These are phyloP conservation scores for Chymomyza procnemis DNA, from an alignment of 2,888 invertebrate genomes.

Conservation along the genomic window DNA sequence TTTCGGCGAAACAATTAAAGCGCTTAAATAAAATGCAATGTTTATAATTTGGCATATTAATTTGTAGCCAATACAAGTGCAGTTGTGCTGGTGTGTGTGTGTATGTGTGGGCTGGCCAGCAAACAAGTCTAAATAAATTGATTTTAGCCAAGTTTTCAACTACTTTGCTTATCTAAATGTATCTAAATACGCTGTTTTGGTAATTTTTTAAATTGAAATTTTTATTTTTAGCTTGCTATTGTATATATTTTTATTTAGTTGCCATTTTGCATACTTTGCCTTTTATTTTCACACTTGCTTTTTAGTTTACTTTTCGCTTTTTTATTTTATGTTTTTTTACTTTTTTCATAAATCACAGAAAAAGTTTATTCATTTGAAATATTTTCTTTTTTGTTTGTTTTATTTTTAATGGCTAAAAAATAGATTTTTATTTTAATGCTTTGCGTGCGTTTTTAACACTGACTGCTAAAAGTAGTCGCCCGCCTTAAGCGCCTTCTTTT, in stretches of 20 bases:
- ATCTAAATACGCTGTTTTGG: not conserved
- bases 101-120: constrained; percentile 28
- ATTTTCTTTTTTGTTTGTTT: constrained; percentile 27
- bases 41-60: constrained; percentile 9
- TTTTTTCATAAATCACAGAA: constrained; percentile 71
- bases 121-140: constrained; percentile 56
- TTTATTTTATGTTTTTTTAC: constrained; percentile 40
- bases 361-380: constrained; percentile 63
- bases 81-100: not conserved
- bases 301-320: constrained; percentile 22
- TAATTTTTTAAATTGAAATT: constrained; percentile 4
- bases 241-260: constrained; percentile 9
- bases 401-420: constrained; percentile 53
- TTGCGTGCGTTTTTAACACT: constrained; percentile 42
- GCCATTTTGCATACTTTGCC: not conserved
- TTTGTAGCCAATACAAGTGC: not conserved
- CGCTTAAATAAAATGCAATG: constrained; percentile 10
- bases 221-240: not conserved
- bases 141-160: constrained; percentile 1
- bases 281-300: constrained; percentile 1
- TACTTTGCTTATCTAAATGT: not conserved
- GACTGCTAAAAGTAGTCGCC: constrained; percentile 42
- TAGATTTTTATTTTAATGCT: constrained; percentile 38
- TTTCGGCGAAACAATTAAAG: constrained; percentile 10
- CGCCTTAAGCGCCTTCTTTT: constrained; percentile 16